Conservation (phyloP, 2,797 vertebrate genomes). For the Peromyscus attwateri region DNA sequence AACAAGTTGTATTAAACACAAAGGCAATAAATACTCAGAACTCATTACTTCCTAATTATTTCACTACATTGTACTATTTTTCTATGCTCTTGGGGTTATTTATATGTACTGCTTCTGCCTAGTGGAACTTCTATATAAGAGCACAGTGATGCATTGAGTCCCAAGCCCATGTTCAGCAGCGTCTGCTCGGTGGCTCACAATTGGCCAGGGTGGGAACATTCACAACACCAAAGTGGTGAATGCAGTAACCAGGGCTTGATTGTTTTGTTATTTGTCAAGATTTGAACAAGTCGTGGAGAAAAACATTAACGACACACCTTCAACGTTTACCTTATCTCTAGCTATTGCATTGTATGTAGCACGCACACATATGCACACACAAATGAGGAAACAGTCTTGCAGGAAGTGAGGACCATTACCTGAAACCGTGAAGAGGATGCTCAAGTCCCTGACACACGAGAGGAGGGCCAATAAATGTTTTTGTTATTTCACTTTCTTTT, state of each 20-base stretch:
- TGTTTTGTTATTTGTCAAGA: constrained; percentile 60
- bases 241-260: not conserved
- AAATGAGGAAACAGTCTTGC: constrained; percentile 15
- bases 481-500: constrained; percentile 16
- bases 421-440: not conserved
- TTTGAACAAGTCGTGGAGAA: constrained; percentile 24
- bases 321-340: not conserved
- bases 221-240: not conserved
- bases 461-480: not conserved
- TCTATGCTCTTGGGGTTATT: constrained; percentile 45
- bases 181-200: not conserved
- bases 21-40: constrained; percentile 74
- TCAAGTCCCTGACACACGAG: not conserved
- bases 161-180: not conserved
- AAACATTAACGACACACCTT: constrained; percentile 34
- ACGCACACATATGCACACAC: not conserved
- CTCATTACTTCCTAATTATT: constrained; percentile 74
- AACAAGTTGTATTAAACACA: constrained; percentile 69
- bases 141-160: not conserved
- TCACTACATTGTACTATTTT: constrained; percentile 56
- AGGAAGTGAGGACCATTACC: constrained; percentile 50
- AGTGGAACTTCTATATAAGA: not conserved
- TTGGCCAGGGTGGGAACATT: not conserved
- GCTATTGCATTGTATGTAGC: not conserved
- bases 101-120: not conserved